Evolutionary conservation across 1,140 invertebrate genomes (phyloP).

Genomic region (Bradysia coprophila): DNA sequence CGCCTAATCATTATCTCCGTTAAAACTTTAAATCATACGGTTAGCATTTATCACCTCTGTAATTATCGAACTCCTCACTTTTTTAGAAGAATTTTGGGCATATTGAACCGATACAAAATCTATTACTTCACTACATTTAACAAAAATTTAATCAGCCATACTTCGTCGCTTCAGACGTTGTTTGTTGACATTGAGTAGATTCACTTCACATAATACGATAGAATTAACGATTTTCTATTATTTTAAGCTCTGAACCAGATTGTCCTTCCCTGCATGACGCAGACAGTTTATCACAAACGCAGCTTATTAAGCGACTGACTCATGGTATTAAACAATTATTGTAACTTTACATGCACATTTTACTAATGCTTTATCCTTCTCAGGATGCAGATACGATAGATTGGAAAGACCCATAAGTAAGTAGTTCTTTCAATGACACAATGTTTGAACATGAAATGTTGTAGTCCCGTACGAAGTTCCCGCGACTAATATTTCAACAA

Average conservation of each 20-base stretch:
- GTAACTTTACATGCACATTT: too few species aligned
- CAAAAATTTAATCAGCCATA: background rate
- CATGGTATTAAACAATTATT: too few species aligned
- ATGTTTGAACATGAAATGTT: background rate
- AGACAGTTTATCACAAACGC: constrained; percentile 44
- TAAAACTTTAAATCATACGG: too few species aligned
- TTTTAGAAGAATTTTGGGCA: background rate
- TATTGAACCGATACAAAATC: too few species aligned
- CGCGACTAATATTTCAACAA: background rate
- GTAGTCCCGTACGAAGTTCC: background rate
- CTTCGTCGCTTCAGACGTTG: background rate
- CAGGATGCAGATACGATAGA: constrained; percentile 61
- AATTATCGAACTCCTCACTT: background rate
- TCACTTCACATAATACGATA: background rate
- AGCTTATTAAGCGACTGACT: constrained; percentile 44
- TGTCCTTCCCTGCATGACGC: constrained; percentile 34
- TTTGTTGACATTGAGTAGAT: background rate
- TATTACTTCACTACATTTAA: too few species aligned
- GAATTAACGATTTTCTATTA: background rate
- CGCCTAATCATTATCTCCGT: too few species aligned
- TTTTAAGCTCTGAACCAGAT: constrained; percentile 9
- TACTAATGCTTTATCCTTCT: too few species aligned
- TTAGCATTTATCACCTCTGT: background rate
- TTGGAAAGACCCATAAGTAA: constrained; percentile 40
- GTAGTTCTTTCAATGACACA: constrained; percentile 6